These are phyloP conservation scores for Oreochromis spilurus DNA, from an alignment of 2,113 vertebrate genomes.

Conservation along the genomic window DNA sequence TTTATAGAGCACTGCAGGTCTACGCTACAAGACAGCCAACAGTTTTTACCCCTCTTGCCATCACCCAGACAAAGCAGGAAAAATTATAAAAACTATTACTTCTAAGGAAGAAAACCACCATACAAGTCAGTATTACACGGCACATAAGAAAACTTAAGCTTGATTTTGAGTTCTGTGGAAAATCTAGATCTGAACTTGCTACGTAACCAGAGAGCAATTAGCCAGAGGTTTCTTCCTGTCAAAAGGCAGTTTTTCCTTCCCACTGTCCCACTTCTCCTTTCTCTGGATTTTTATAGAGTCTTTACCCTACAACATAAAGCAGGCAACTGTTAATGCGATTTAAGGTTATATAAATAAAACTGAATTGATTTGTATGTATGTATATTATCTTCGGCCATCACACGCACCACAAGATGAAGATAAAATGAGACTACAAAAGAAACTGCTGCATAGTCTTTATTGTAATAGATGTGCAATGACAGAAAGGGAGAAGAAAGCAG, in stretches of 20 bases:
- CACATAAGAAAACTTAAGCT: background rate
- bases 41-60: background rate
- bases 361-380: background rate
- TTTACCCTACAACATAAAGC: background rate
- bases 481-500: background rate
- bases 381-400: background rate
- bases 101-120: background rate
- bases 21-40: background rate
- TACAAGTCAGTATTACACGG: background rate
- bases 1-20: background rate
- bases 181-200: background rate
- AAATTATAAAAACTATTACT: background rate
- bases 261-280: background rate
- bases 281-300: background rate
- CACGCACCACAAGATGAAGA: background rate
- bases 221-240: background rate
- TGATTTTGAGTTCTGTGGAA: background rate
- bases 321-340: background rate
- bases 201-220: background rate
- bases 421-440: background rate
- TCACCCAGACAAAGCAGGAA: background rate
- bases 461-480: conserved; percentile 10
- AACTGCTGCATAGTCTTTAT: conserved; percentile 55
- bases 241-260: background rate
- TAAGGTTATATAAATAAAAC: background rate